Percentiles rank a stretch among this genome's conserved stretches.
Evolutionary conservation across 1,140 invertebrate species (phyloP).

Genomic region (Dinoponera quadriceps): DNA sequence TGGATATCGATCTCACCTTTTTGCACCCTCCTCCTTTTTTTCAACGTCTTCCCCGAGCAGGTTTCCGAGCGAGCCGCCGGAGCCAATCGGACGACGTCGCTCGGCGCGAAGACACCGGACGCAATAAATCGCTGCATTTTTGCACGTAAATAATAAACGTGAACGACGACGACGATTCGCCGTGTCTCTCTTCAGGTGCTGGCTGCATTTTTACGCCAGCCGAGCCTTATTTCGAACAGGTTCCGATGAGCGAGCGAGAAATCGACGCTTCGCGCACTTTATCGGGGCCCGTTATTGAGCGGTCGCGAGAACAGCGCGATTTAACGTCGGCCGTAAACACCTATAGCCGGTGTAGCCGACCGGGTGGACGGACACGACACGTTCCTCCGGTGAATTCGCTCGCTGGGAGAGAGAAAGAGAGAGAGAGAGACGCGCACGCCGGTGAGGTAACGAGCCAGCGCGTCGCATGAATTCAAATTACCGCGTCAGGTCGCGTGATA

Average conservation of each 20-base stretch:
- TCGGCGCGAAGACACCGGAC: constrained; percentile 22
- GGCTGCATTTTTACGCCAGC: constrained; percentile 16
- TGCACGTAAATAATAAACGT: constrained; percentile 36
- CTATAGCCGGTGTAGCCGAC: background rate
- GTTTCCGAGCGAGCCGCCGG: constrained; percentile 37
- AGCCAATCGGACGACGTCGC: constrained; percentile 41
- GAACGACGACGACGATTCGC: constrained; percentile 1
- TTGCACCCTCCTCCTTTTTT: constrained; percentile 17
- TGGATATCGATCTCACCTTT: constrained; percentile 64
- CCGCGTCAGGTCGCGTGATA: constrained; percentile 7
- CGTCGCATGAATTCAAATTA: constrained; percentile 34
- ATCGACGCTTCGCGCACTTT: constrained; percentile 32
- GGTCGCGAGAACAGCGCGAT: constrained; percentile 33
- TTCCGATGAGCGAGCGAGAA: constrained; percentile 27
- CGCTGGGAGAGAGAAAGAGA: background rate
- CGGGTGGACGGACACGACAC: no score
- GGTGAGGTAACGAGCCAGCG: constrained; percentile 15
- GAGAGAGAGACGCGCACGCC: no score
- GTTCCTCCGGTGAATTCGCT: background rate
- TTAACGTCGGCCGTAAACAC: constrained; percentile 45
- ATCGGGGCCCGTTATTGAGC: constrained; percentile 10
- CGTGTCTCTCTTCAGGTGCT: background rate
- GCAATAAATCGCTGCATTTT: constrained; percentile 58
- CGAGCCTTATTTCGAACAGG: constrained; percentile 34
- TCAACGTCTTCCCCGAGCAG: background rate